Conservation (phyloP, 1,140 invertebrate species). For the Calephelis nemesis region DNA sequence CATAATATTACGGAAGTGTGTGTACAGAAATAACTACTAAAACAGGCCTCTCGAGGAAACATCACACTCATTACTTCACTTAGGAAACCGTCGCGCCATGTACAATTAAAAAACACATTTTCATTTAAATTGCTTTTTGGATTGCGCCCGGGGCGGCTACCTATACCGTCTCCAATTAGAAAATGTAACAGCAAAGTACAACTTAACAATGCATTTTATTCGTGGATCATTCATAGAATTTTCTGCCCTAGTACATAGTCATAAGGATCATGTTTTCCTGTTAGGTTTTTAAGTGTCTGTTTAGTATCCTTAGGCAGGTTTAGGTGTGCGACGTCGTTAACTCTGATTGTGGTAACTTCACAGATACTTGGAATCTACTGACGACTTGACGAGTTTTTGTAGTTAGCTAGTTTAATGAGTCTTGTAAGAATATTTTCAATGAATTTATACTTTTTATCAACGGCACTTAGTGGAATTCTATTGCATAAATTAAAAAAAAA, state of each 20-base stretch:
- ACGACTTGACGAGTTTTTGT: slow-evolving; percentile 7
- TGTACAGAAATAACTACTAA: neutral
- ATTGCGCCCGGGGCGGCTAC: slow-evolving; percentile 36
- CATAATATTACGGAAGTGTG: no score
- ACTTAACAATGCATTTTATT: slow-evolving; percentile 13
- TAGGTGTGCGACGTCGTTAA: slow-evolving; percentile 35
- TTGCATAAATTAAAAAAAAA: no score
- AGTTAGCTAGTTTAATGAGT: neutral
- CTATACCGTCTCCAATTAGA: slow-evolving; percentile 41
- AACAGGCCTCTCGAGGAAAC: slow-evolving; percentile 5
- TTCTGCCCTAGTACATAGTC: neutral
- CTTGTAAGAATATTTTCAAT: neutral
- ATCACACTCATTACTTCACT: slow-evolving; percentile 30
- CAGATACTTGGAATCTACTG: neutral
- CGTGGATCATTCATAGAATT: neutral
- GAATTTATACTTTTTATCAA: no score
- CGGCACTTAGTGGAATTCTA: no score
- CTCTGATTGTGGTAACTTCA: slow-evolving; percentile 34
- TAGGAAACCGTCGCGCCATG: slow-evolving; percentile 26
- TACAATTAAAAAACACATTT: slow-evolving; percentile 46
- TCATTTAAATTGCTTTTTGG: slow-evolving; percentile 34
- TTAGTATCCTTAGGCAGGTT: slow-evolving; percentile 26
- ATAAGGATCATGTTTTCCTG: neutral
- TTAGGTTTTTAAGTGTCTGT: slow-evolving; percentile 20
- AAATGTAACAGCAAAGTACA: slow-evolving; percentile 27